Conservation (phyloP, 2,888 invertebrate species). For the Odontocerum albicorne region DNA sequence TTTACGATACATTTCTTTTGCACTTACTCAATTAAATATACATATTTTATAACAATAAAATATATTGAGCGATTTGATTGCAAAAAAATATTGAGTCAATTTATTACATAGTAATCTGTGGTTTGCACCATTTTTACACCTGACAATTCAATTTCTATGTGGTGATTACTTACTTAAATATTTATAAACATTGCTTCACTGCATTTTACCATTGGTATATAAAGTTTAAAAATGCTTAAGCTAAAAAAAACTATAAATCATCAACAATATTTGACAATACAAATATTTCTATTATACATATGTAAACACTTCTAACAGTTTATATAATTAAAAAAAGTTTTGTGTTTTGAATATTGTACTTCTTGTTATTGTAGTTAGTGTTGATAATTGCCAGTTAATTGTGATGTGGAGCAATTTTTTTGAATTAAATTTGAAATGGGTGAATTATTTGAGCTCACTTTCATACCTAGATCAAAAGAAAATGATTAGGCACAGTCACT, state of each 20-base stretch:
- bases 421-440: slow-evolving; percentile 11
- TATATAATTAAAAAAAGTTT: slow-evolving; percentile 18
- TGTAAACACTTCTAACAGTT: slow-evolving; percentile 23
- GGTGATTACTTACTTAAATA: no score
- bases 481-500: neutral
- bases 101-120: no score
- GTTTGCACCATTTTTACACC: no score
- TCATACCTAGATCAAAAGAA: no score
- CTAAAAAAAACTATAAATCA: slow-evolving; percentile 21
- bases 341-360: slow-evolving; percentile 31
- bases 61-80: no score
- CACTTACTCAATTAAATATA: no score
- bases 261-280: slow-evolving; percentile 35
- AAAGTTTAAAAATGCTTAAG: slow-evolving; percentile 21
- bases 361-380: slow-evolving; percentile 34
- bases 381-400: slow-evolving; percentile 34
- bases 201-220: slow-evolving; percentile 21
- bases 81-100: no score
- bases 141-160: no score
- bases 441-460: no score
- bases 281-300: slow-evolving; percentile 29
- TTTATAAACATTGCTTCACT: slow-evolving; percentile 22
- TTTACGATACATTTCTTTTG: no score
- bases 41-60: no score
- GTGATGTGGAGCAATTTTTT: slow-evolving; percentile 33